Base-by-base conservation (phyloP, 37 sponge, comb jelly and placozoan species). In the Cliona cf. orientalis region DNA sequence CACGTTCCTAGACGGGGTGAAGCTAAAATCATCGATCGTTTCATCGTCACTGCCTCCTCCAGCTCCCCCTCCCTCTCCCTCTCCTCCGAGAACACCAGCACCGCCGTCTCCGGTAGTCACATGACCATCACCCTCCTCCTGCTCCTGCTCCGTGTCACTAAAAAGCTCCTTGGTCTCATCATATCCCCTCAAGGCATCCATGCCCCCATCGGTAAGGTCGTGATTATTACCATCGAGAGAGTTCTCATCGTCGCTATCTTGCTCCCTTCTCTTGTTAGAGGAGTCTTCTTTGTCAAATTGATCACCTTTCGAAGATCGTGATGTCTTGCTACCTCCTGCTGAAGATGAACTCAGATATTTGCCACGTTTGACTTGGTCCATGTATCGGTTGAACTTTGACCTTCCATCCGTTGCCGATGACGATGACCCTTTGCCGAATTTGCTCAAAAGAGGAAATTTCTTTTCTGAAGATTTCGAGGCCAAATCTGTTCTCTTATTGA, bases 131-230 rank as follows among this genome's bases (percentile, higher is more conserved):
- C 58, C 76, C 59, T 45, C 53, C 28, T 33, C 11, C 49, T 75
- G 61, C 71, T 61, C 83, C 5, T n/a, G 31, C 40, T 74, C 84
- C 33, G 34, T n/a, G 32, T 76, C 86, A 70, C 79, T 78, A 33
- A 85, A 85, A 22, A 85, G 63, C 53, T 85, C 86, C 33, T 69
- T 78, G 22, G 86, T 85, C 29, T 84, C 68, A 56, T 83, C 67
- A n/a, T n/a, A n/a, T n/a, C n/a, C 86, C 58, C 79, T 78, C 22
- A 85, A 85, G 23, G 78, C 49, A 42, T 85, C 86, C 33, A 58
- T 78, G 22, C 79, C 78, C 29, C 76, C 68, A 56, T 83, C 67
- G 6, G 14, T 19, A 9, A 49, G 14, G 14, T 49, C 53, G 53
- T 49, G 14, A 49, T 49, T 9, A 14, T 49, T 9, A 62, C 63